Percentiles rank a stretch among this genome's conserved stretches.
Conservation (phyloP, 2,797 vertebrate genomes). For the Hipposideros larvatus region DNA sequence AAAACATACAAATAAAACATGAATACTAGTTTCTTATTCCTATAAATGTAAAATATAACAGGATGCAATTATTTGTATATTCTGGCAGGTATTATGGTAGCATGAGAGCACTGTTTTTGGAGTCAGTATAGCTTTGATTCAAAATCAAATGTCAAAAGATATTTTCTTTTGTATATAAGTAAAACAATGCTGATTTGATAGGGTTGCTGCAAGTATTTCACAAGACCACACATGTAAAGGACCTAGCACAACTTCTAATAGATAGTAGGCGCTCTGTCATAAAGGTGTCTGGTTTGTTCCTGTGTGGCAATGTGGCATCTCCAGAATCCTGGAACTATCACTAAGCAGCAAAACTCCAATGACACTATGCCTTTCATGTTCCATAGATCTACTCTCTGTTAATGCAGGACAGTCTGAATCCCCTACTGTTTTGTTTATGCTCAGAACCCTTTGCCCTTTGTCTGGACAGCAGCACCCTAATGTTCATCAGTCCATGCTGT, state of each 20-base stretch:
- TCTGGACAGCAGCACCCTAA: background rate
- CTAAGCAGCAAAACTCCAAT: background rate
- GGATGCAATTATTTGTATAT: background rate
- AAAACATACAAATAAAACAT: background rate
- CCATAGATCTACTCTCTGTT: background rate
- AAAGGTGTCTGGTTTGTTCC: background rate
- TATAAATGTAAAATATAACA: background rate
- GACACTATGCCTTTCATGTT: background rate
- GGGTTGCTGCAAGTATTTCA: background rate
- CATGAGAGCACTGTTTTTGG: background rate
- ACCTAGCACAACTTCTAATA: background rate
- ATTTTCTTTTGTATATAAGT: background rate
- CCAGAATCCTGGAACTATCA: background rate
- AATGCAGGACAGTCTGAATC: background rate
- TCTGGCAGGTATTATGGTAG: background rate
- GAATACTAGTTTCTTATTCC: background rate
- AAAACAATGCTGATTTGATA: background rate
- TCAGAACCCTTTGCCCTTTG: background rate
- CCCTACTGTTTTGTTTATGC: background rate
- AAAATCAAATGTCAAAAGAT: constrained; percentile 47
- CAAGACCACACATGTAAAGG: background rate
- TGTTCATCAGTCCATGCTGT: background rate
- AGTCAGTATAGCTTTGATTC: background rate
- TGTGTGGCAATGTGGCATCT: background rate
- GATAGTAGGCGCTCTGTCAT: background rate